Conservation (phyloP, 2,113 vertebrate species). For the Rhabdornis inornatus region DNA sequence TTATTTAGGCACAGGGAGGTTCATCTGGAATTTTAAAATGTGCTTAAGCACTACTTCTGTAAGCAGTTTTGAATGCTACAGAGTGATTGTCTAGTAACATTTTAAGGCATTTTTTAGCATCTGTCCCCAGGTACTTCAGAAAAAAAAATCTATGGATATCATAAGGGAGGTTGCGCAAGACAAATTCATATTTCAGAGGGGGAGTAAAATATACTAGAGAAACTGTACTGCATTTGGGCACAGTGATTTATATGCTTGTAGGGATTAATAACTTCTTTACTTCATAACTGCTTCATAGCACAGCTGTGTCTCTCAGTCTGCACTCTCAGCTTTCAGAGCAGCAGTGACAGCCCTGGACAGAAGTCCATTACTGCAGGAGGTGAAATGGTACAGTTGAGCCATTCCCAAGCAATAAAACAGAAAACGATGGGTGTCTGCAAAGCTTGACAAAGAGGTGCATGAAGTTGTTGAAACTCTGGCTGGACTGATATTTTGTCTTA, state of each 20-base stretch:
- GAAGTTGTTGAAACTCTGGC: neutral
- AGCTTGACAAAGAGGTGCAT: neutral
- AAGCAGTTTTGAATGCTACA: neutral
- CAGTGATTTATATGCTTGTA: constrained; percentile 37
- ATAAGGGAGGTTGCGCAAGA: neutral
- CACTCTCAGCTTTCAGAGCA: neutral
- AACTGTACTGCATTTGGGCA: neutral
- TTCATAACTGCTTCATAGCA: constrained; percentile 4
- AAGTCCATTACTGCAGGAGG: neutral
- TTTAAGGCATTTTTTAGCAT: neutral
- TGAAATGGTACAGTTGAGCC: neutral
- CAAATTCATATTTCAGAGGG: neutral
- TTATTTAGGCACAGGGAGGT: neutral
- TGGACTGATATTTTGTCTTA: constrained; percentile 7
- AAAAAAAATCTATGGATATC: neutral
- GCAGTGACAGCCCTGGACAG: neutral
- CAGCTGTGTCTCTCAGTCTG: constrained; percentile 12
- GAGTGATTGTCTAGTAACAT: neutral
- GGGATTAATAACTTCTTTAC: constrained; percentile 54
- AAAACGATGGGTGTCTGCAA: neutral
- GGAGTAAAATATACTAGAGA: neutral
- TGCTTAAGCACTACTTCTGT: neutral
- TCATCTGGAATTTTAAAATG: neutral
- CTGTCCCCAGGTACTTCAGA: neutral
- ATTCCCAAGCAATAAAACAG: neutral